phyloP scores from a whole-genome alignment of 1,140 invertebrate species.

The Drosophila guanche region DNA sequence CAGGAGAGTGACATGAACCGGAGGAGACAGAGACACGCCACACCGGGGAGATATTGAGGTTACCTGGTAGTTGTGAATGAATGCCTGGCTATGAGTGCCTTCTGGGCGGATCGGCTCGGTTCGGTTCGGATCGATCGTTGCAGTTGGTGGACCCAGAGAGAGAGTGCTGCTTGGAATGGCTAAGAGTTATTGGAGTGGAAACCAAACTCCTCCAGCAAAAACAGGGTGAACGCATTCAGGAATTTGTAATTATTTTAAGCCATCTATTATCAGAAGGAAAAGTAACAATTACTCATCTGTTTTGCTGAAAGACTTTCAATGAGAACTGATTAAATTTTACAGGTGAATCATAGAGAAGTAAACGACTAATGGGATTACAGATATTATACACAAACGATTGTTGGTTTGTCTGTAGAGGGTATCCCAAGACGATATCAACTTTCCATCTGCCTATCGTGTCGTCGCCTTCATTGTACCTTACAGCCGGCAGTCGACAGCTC shows the following conservation, averaged over 20 bases:
- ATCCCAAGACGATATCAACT: too few relatives aligned
- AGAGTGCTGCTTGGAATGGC: slow-evolving; percentile 10
- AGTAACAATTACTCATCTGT: slow-evolving; percentile 20
- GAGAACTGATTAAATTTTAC: slow-evolving; percentile 22
- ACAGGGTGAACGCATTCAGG: background rate
- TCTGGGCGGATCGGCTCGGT: slow-evolving; percentile 44
- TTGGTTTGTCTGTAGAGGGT: too few relatives aligned
- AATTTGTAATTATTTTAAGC: slow-evolving; percentile 1
- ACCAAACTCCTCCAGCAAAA: background rate
- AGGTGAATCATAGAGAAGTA: slow-evolving; percentile 17
- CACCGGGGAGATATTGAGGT: slow-evolving; percentile 38
- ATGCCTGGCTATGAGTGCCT: slow-evolving; percentile 14
- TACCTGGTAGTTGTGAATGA: slow-evolving; percentile 44
- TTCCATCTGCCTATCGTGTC: background rate
- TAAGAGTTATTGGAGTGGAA: slow-evolving; percentile 48
- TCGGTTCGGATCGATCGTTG: slow-evolving; percentile 16
- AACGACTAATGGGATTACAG: too few relatives aligned
- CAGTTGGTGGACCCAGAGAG: slow-evolving; percentile 9
- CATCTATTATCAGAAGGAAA: slow-evolving; percentile 3
- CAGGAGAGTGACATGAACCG: slow-evolving; percentile 35
- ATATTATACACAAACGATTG: too few relatives aligned
- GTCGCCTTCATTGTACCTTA: slow-evolving; percentile 24
- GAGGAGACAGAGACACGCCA: slow-evolving; percentile 24
- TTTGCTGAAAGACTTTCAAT: background rate
- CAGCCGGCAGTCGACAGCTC: background rate